Conservation (phyloP, 2,113 vertebrate genomes). For the Nestor notabilis region DNA sequence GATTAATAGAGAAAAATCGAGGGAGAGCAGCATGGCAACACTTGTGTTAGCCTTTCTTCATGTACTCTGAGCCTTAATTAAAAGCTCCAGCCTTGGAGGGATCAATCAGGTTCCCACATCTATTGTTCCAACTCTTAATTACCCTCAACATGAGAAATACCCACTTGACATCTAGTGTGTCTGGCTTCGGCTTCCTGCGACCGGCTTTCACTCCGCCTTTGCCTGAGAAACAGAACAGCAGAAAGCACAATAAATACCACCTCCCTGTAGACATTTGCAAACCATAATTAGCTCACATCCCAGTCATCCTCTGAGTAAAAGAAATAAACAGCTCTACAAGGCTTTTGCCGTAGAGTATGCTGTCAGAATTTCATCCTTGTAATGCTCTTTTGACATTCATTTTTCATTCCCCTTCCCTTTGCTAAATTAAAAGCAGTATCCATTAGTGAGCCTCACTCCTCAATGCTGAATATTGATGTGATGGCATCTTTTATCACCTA, state of each 20-base stretch:
- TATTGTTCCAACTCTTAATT: constrained; percentile 43
- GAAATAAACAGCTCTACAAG: background rate
- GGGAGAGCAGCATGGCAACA: background rate
- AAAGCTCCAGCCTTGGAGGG: background rate
- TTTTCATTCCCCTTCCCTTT: background rate
- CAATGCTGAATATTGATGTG: background rate
- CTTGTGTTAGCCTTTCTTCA: background rate
- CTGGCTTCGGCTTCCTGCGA: background rate
- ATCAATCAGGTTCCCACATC: background rate
- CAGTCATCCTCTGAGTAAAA: background rate
- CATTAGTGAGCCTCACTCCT: background rate
- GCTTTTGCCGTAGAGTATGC: background rate
- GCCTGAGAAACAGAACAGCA: background rate
- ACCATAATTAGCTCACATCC: background rate
- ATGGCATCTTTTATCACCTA: background rate
- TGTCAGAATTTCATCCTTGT: background rate
- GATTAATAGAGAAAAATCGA: background rate
- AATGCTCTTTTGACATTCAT: background rate
- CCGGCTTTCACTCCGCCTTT: background rate
- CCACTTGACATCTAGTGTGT: background rate
- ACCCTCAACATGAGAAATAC: background rate
- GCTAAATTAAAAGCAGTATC: background rate
- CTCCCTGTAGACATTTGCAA: background rate
- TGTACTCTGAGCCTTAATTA: background rate
- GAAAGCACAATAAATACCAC: background rate